phyloP scores from a whole-genome alignment of 1,140 invertebrate genomes.

The Lepidurus couesii region DNA sequence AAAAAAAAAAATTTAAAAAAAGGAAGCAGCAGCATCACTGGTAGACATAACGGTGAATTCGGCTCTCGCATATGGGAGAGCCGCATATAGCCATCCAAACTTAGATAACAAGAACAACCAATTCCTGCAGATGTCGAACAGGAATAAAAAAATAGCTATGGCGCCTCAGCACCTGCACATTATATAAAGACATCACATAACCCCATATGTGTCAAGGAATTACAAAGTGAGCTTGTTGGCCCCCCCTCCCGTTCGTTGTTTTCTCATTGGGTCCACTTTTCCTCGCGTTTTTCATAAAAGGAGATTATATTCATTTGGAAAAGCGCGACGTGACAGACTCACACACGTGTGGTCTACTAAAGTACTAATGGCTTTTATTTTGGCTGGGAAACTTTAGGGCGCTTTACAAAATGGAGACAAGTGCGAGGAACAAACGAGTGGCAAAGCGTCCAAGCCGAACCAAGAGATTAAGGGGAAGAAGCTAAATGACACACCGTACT shows the following conservation, averaged over 20 bases:
- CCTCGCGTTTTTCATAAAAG: not conserved
- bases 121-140: constrained; percentile 18
- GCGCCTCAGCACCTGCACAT: not conserved
- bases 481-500: not conserved
- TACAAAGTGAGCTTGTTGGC: not conserved
- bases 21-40: no score
- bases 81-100: not conserved
- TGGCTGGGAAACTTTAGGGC: not conserved
- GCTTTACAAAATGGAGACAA: constrained; percentile 2
- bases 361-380: not conserved
- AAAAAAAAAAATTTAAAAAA: no score
- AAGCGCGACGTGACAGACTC: not conserved
- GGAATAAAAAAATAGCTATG: not conserved
- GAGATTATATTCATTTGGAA: not conserved
- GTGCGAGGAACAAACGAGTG: constrained; percentile 13
- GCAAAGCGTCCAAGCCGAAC: constrained; percentile 1
- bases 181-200: constrained; percentile 1
- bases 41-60: no score
- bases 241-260: not conserved
- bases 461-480: not conserved
- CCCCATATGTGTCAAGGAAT: not conserved
- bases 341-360: constrained; percentile 15
- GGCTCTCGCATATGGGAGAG: not conserved
- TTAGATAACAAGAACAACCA: not conserved
- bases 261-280: not conserved